Evolutionary conservation across 37 sponge, comb jelly and placozoan species (phyloP).

Genomic region (Axinella damicornis): DNA sequence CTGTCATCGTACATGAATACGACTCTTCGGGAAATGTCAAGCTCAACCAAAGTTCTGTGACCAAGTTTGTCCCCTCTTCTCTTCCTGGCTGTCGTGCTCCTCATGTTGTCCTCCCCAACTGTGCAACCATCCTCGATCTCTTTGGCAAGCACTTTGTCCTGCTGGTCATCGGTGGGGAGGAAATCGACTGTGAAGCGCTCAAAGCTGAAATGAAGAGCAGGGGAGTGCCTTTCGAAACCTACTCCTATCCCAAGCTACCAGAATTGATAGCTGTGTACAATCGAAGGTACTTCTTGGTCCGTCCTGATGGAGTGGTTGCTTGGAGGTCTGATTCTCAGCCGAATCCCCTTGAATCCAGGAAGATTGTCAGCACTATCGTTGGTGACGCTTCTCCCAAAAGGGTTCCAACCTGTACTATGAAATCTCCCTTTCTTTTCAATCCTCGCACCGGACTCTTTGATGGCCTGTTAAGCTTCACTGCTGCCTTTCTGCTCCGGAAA

Average conservation of each 20-base stretch:
- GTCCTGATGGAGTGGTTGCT: conserved; percentile 79
- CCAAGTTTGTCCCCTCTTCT: conserved; percentile 44
- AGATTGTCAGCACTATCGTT: conserved; percentile 35
- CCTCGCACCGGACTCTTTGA: background rate
- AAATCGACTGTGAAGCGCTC: conserved; percentile 48
- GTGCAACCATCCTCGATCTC: conserved; percentile 58
- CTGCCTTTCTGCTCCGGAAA: conserved; percentile 2
- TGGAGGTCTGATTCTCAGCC: conserved; percentile 83
- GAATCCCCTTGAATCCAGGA: conserved; percentile 30
- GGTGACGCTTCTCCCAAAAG: conserved; percentile 39
- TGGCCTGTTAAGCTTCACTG: background rate
- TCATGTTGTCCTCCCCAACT: conserved; percentile 68
- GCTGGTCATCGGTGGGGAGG: conserved; percentile 66
- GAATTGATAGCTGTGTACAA: conserved; percentile 54
- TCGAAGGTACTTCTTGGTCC: conserved; percentile 78
- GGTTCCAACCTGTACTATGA: background rate
- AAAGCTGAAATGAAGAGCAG: conserved; percentile 43
- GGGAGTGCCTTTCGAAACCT: conserved; percentile 36
- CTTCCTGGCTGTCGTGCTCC: conserved; percentile 85
- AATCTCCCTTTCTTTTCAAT: no score
- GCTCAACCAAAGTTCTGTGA: background rate
- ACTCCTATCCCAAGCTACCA: conserved; percentile 24
- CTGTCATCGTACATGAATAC: conserved; percentile 61
- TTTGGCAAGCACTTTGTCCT: conserved; percentile 69
- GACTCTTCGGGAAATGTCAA: conserved; percentile 2